These are phyloP conservation scores for Eupsittula cactorum DNA, from an alignment of 2,113 vertebrate genomes.

Conservation along the genomic window DNA sequence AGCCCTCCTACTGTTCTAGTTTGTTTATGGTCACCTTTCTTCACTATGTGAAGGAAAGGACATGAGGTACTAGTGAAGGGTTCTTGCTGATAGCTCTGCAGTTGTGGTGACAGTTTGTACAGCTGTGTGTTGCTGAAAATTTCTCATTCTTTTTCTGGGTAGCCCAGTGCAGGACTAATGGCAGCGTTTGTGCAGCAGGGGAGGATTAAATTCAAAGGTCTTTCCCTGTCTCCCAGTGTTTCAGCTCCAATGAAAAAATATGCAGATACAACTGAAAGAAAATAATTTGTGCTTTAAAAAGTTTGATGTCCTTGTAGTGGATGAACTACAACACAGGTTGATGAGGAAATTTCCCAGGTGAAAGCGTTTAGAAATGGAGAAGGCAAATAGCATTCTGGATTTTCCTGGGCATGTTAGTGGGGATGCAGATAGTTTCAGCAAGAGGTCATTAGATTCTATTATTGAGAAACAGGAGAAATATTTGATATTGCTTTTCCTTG, in stretches of 20 bases:
- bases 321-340: not conserved
- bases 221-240: not conserved
- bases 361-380: not conserved
- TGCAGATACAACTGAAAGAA: not conserved
- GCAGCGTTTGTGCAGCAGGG: not conserved
- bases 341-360: not conserved
- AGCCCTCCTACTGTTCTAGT: not conserved
- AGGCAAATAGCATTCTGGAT: not conserved
- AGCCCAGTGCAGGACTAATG: not conserved
- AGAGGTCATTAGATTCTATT: not conserved
- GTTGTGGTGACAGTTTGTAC: fast-evolving
- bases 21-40: constrained; percentile 13
- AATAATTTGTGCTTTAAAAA: not conserved
- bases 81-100: not conserved
- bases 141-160: not conserved
- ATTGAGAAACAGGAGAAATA: not conserved
- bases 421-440: not conserved
- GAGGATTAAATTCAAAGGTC: not conserved
- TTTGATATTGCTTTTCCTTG: not conserved
- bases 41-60: not conserved
- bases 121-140: not conserved
- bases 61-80: not conserved
- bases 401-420: not conserved
- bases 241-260: not conserved
- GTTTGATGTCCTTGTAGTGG: not conserved